Evolutionary conservation across 2,888 invertebrate species (phyloP).

Genomic region (Morpho achilles): DNA sequence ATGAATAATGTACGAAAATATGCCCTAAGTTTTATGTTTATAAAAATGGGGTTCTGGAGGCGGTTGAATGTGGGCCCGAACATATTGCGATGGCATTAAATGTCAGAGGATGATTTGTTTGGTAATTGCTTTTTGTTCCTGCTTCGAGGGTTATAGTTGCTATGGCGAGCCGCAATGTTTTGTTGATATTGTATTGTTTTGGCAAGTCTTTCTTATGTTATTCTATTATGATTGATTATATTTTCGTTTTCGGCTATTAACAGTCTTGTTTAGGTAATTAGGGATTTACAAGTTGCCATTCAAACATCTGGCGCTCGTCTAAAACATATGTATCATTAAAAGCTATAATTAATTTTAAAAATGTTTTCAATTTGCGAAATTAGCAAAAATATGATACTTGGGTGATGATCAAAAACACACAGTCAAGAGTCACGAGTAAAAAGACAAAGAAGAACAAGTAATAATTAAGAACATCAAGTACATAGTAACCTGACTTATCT

Average conservation of each 20-base stretch:
- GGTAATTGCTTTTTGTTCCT: slow-evolving; percentile 73
- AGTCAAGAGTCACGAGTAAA: too few species aligned
- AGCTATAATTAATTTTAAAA: too few species aligned
- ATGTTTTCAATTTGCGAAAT: too few species aligned
- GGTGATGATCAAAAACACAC: too few species aligned
- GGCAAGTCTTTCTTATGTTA: slow-evolving; percentile 40
- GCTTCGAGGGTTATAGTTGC: slow-evolving; percentile 56
- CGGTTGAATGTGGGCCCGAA: slow-evolving; percentile 60
- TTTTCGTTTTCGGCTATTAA: not conserved
- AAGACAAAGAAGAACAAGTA: too few species aligned
- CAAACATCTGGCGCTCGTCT: too few species aligned
- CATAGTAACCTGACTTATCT: too few species aligned
- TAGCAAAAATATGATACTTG: too few species aligned
- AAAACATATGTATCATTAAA: too few species aligned
- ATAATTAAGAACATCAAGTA: too few species aligned
- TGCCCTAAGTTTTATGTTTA: slow-evolving; percentile 45
- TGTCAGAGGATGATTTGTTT: slow-evolving; percentile 77
- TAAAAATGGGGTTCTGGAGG: slow-evolving; percentile 43
- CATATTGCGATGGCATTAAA: slow-evolving; percentile 75
- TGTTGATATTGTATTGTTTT: slow-evolving; percentile 65
- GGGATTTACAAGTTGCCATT: too few species aligned
- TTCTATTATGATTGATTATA: slow-evolving; percentile 40
- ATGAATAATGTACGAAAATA: slow-evolving; percentile 64
- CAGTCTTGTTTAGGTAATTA: too few species aligned
- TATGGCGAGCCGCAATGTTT: slow-evolving; percentile 54